Base-by-base conservation (phyloP, 35 echinoderm and acorn worm species). In the Acanthaster planci region DNA sequence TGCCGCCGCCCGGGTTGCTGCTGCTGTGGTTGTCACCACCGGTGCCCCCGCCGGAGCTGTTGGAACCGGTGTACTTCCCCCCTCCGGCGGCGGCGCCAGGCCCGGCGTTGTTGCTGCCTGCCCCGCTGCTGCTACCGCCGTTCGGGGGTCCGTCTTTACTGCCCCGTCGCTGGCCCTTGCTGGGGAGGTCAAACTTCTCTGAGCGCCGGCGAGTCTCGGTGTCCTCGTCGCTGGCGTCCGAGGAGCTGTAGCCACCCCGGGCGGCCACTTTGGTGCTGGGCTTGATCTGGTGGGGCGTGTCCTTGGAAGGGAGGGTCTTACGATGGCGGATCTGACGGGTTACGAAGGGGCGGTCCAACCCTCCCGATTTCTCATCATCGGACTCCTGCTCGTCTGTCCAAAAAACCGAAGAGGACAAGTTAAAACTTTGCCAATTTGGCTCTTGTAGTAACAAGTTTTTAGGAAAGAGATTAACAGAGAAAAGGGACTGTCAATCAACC, bases 161-260 rank as follows among this genome's bases (percentile, higher is more conserved):
- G 1, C 96, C 96, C 81, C 96, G 57, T 51, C 96, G 89, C 34
- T 88, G 83, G 1, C 88, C 85, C 18, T 86, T 93, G 35, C 54
- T 38, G 6, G 92, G 92, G 17, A 92, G 50, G 76, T 99, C 96
- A 87, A 97, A 97, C 54, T 89, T 88, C 23, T 99, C 96, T 2
- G 91, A 99, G 56, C 96, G 87, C 37, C 96, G 82, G 55, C 92
- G 90, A 1, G 92, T 82, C 22, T 99, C 96, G 9, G 96, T 87
- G 55, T 99, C 96, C 18, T 99, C 96, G 59, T 99, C 96, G 40
- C 96, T 99, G 38, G 96, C 96, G 75, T 99, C 96, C 17, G 96
- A 99, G 37, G 92, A 94, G 67, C 96, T 99, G 77, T 99, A 99
- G 22, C 92, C 94, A 2, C 90, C 91, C 30, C 83, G 40, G 51